A percentile compares a stretch with the other conserved stretches of the same genome.
These are phyloP conservation scores for Nephrotoma flavescens DNA, from an alignment of 2,888 invertebrate species.

Conservation along the genomic window DNA sequence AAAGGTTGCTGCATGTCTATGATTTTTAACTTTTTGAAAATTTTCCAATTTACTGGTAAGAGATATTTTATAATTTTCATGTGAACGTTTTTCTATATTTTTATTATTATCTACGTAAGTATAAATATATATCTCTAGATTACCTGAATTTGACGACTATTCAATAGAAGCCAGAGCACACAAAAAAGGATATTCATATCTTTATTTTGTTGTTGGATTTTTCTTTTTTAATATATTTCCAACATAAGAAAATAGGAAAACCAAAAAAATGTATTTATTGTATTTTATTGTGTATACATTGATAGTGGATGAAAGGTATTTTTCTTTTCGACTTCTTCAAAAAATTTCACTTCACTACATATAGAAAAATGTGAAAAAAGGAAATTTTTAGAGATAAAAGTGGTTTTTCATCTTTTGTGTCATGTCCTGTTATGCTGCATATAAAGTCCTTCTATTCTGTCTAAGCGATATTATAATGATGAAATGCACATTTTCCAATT, in stretches of 20 bases:
- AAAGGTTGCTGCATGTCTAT: neutral
- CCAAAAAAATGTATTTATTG: neutral
- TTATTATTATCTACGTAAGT: neutral
- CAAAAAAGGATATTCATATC: neutral
- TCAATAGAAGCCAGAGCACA: neutral
- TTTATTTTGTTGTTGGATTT: neutral
- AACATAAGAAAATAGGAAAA: neutral
- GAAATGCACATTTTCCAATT: neutral
- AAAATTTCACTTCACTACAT: neutral
- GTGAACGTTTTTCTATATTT: neutral
- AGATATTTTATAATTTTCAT: neutral
- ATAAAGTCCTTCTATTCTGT: neutral
- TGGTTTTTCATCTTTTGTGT: neutral
- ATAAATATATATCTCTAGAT: neutral
- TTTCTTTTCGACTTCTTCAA: neutral
- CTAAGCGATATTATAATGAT: neutral
- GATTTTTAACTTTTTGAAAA: neutral
- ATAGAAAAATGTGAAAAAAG: neutral
- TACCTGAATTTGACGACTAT: neutral
- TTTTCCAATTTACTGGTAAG: neutral
- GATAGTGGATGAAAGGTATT: neutral
- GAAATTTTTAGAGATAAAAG: neutral
- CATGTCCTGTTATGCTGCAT: neutral
- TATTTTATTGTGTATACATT: neutral
- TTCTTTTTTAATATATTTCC: neutral